Evolutionary conservation across 2,797 vertebrate genomes (phyloP), one percentile per base, ranked within the genome.

Genomic region (Argyrosomus regius): DNA sequence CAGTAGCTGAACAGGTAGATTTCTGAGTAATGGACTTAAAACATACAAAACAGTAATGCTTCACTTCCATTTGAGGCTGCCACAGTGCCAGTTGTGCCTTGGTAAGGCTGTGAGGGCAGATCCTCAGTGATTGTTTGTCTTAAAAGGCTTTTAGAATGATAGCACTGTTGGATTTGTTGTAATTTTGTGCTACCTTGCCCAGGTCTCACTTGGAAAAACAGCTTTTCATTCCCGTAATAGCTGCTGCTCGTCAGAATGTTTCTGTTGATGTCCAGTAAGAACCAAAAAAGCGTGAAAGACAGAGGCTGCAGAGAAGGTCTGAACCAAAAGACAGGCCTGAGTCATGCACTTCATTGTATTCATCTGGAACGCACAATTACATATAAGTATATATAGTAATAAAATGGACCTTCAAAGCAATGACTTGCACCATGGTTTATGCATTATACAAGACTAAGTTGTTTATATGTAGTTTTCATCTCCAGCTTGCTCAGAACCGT

Each of bases 141-240:
- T 53, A 53, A 53, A 22, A 53, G 50, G 39, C 39, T 61, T 61
- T 61, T 20, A 53, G 31, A 66, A 56, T 56, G 20, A 43, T 6
- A 53, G 11, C 22, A 17, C 10, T 35, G 48, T n/a, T 48, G 18
- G 22, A 9, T 20, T n/a, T n/a, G n/a, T n/a, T 31, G 26, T 35
- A 35, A 54, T n/a, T 54, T 20, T 53, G 31, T 24, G 52, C 14
- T 17, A 11, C 50, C 7, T 63, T 31, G 39, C 24, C 43, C 43
- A 5, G 26, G 26, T 48, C 13, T 64, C 24, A 0, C 10, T 46
- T 48, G 45, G 3, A 48, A 22, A 17, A 22, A 71, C 26, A 59
- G 17, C 20, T 49, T 62, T 62, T 48, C 41, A 22, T 7, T 66
- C 64, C 10, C 3, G 17, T 24, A 24, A 20, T 3, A 43, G 17